Conservation (phyloP, 2,113 vertebrate genomes). For the Helogale parvula region DNA sequence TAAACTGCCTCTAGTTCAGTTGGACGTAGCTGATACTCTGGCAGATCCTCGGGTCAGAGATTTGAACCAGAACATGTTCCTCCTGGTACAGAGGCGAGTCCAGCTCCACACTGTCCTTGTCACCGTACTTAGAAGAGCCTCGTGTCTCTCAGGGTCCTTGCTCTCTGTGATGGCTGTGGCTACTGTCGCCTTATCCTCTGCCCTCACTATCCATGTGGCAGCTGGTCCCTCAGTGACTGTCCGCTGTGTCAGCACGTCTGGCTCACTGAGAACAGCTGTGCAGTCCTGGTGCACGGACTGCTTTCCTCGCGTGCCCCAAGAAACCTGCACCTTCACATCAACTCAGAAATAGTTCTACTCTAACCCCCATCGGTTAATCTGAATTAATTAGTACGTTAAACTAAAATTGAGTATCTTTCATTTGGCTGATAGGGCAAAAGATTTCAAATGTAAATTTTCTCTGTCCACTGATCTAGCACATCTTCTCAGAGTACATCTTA, state of each 20-base stretch:
- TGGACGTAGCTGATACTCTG: not conserved
- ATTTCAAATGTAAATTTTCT: constrained; percentile 4
- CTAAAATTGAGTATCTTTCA: not conserved
- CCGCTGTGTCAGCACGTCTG: not conserved
- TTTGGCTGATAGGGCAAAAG: not conserved
- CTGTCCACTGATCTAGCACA: not conserved
- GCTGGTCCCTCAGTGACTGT: not conserved
- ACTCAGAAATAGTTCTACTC: not conserved
- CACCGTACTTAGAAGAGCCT: not conserved
- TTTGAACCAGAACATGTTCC: not conserved
- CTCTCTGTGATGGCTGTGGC: not conserved
- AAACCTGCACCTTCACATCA: not conserved
- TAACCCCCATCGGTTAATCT: not conserved
- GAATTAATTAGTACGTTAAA: not conserved
- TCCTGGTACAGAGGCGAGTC: not conserved
- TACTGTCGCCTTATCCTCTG: not conserved
- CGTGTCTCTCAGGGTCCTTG: not conserved
- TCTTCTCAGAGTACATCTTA: constrained; percentile 12
- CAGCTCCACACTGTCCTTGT: not conserved
- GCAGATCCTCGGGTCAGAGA: not conserved
- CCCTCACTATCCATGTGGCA: too few relatives aligned
- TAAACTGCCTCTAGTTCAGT: not conserved
- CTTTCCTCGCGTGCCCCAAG: not conserved
- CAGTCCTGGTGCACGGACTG: not conserved
- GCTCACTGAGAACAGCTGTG: not conserved